Percentiles rank a stretch among this genome's conserved stretches.
phyloP scores from a whole-genome alignment of 1,140 invertebrate genomes.

The Macrosteles quadrilineatus region DNA sequence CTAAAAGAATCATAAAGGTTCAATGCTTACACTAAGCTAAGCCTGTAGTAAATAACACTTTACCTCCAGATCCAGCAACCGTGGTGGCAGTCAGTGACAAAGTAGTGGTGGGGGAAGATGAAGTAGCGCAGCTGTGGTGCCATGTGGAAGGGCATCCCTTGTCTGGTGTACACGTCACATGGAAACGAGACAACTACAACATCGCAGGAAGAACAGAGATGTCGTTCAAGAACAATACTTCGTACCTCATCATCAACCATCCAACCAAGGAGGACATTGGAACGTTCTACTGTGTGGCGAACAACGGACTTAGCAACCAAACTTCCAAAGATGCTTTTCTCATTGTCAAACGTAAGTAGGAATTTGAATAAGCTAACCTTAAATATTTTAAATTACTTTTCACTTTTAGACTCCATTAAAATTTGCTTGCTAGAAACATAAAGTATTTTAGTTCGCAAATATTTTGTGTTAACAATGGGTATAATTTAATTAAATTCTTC shows the following conservation, averaged over 20 bases:
- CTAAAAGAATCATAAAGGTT: no score
- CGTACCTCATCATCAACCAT: slow-evolving; percentile 76
- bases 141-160: slow-evolving; percentile 86
- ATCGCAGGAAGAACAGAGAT: slow-evolving; percentile 67
- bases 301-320: slow-evolving; percentile 87
- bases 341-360: slow-evolving; percentile 81
- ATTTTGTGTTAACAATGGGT: no score
- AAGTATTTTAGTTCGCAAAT: no score
- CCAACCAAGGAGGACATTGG: slow-evolving; percentile 85
- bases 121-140: slow-evolving; percentile 85
- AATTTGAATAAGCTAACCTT: no score
- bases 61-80: slow-evolving; percentile 73
- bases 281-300: slow-evolving; percentile 84
- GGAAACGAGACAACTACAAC: slow-evolving; percentile 74
- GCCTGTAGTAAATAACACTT: no score
- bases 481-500: no score
- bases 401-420: no score
- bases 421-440: no score
- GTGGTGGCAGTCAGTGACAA: slow-evolving; percentile 76
- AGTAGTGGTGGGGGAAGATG: slow-evolving; percentile 74
- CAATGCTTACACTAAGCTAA: no score
- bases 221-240: slow-evolving; percentile 73
- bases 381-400: no score
- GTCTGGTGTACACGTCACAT: slow-evolving; percentile 78
- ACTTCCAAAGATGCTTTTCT: slow-evolving; percentile 60